Evolutionary conservation across 30 jellyfish, hydroid and myxozoan genomes (phyloP), one percentile per base, ranked within the genome.

Genomic region (Sanderia malayensis): DNA sequence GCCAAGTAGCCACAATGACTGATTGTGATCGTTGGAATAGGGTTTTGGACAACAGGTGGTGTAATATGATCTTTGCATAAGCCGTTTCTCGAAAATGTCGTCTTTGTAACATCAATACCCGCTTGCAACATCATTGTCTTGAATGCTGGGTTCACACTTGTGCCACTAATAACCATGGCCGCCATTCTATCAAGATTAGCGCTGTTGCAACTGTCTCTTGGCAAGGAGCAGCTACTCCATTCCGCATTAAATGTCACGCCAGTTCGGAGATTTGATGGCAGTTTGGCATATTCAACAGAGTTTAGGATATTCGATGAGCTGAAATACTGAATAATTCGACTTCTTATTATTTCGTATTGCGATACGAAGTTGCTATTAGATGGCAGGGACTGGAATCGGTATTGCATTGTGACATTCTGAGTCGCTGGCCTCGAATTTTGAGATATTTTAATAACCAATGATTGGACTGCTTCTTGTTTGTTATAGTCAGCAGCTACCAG

Each of bases 21-120:
- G 26, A 72, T 67, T 71, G 57, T 31, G 62, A 89, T 29, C 15
- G 73, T 41, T 22, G 94, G 84, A 26, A 89, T 53, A 20, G 89
- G 94, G 71, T 83, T 89, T 19, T 63, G 70, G 37, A 89, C 86
- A 15, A 71, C 65, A 3, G 97, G 97, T 7, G 86, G 88, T 21
- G 80, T 20, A 2, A 68, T 23, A 13, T 53, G 66, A 8, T 70
- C 94, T 26, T 46, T 71, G 82, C 97, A 89, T 3, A 55, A 46
- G 18, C 94, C 94, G 11, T 71, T 53, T 17, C 63, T 74, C 3
- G 70, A 23, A 19, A 79, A 66, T 17, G 64, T 29, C 10, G 65
- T 74, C 11, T 70, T 29, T 0, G 63, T 10, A 11, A 89, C 80
- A 2, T 49, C 80, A 29, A 82, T 45, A 44, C 27, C 47, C 13